Conservation (phyloP, 2,888 invertebrate genomes). For the Ectemnius cavifrons region DNA sequence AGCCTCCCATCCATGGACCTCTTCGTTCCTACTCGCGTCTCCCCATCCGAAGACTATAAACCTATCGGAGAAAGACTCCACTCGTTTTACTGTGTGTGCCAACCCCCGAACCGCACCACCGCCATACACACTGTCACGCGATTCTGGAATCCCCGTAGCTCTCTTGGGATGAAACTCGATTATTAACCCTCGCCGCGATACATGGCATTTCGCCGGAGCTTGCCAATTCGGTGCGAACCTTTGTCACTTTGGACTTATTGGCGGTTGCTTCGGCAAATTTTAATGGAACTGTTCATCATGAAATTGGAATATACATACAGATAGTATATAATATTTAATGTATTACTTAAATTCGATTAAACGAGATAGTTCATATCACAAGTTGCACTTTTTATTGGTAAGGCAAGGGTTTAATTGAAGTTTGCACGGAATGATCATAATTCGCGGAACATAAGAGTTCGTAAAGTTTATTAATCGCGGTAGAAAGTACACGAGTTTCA, state of each 20-base stretch:
- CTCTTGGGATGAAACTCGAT: conserved; percentile 34
- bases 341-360: too few species aligned
- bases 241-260: neutral
- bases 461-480: too few species aligned
- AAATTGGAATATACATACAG: too few species aligned
- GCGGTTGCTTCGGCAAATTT: neutral
- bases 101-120: conserved; percentile 3
- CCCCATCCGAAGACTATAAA: conserved; percentile 28
- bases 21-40: conserved; percentile 3
- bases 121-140: conserved; percentile 19
- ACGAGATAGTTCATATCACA: too few species aligned
- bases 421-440: too few species aligned
- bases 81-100: conserved; percentile 14
- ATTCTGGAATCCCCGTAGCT: conserved; percentile 18
- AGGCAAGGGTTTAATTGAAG: too few species aligned
- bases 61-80: conserved; percentile 21
- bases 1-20: conserved; percentile 1
- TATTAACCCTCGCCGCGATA: conserved; percentile 25
- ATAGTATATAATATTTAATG: too few species aligned
- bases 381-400: too few species aligned
- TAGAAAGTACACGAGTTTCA: too few species aligned
- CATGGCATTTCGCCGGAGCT: neutral
- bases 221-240: neutral
- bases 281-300: too few species aligned
- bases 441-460: too few species aligned